Base-by-base conservation (phyloP, 2,797 vertebrate species). In the Urocyon cinereoargenteus region DNA sequence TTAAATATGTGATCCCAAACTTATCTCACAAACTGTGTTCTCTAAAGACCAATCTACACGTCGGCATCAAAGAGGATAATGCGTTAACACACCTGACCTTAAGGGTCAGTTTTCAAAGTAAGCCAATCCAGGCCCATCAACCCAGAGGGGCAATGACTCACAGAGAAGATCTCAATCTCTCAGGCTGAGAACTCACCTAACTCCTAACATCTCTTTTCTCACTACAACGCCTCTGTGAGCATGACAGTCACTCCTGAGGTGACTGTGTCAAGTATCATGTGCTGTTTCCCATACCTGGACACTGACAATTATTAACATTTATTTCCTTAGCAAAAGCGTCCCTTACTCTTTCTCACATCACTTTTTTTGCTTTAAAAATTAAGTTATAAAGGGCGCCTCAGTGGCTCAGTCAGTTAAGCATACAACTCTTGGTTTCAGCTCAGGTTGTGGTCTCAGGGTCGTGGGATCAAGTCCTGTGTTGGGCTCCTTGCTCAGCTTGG, bases 21-120 rank as follows among this genome's bases (percentile, higher is more conserved):
- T 62, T 81, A 89, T 68, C 49, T 86, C 51, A 84, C 53, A 81
- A 40, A 62, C 18, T 45, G 55, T 85, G 68, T 21, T 92, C 75
- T 92, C 34, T 64, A 93, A 93, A 94, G 79, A 87, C 34, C 62
- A 16, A 3, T 18, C 59, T 81, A 59, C 66, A 94, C 53, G 79
- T 64, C 70, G 64, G 70, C 86, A 94, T 91, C 91, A 94, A 93
- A 96, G 90, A 86, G 16, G 84, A 62, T 18, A 79, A 92, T 0
- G n/a, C 31, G 79, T 72, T 90, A 92, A 91, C 90, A 94, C 34
- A 79, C 59, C 82, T 96, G 95, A 97, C 91, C 93, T 92, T 77
- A 68, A 79, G 85, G 93, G 94, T 97, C 95, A 95, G 22, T n/a
- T 96, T 96, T 97, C 94, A 96, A 93, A 97, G 96, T 31, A 62